These are phyloP conservation scores for Aricia artaxerxes DNA, from an alignment of 2,888 invertebrate species.

Conservation along the genomic window DNA sequence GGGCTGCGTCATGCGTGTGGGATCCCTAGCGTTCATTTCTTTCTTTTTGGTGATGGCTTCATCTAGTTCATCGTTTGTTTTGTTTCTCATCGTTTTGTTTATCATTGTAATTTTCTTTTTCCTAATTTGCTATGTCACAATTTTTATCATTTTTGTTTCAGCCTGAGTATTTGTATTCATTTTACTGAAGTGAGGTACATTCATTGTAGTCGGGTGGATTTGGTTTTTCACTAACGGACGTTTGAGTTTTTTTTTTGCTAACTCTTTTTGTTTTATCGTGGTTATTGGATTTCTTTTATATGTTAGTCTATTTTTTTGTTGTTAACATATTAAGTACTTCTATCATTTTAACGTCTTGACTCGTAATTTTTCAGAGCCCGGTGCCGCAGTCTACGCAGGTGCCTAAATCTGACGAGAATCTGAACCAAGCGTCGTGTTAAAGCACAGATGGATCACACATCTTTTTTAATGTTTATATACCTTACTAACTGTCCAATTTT, in stretches of 20 bases:
- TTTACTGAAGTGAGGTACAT: conserved; percentile 64
- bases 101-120: background rate
- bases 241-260: conserved; percentile 37
- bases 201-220: conserved; percentile 40
- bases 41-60: conserved; percentile 57
- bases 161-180: conserved; percentile 76
- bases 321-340: conserved; percentile 20
- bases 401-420: conserved; percentile 86
- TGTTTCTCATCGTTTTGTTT: conserved; percentile 38
- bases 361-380: conserved; percentile 82
- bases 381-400: conserved; percentile 81
- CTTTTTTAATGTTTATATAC: conserved; percentile 37
- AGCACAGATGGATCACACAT: conserved; percentile 38
- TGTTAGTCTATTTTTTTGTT: background rate
- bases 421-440: conserved; percentile 85
- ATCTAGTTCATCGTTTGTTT: conserved; percentile 44
- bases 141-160: conserved; percentile 66
- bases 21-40: conserved; percentile 36
- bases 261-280: conserved; percentile 23
- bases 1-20: conserved; percentile 46
- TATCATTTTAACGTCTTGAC: conserved; percentile 18
- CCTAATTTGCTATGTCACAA: conserved; percentile 36
- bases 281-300: background rate
- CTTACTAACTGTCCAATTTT: conserved; percentile 59
- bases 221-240: conserved; percentile 43